Evolutionary conservation across 2,888 invertebrate species (phyloP).

Genomic region (Ormyrus nitidulus): DNA sequence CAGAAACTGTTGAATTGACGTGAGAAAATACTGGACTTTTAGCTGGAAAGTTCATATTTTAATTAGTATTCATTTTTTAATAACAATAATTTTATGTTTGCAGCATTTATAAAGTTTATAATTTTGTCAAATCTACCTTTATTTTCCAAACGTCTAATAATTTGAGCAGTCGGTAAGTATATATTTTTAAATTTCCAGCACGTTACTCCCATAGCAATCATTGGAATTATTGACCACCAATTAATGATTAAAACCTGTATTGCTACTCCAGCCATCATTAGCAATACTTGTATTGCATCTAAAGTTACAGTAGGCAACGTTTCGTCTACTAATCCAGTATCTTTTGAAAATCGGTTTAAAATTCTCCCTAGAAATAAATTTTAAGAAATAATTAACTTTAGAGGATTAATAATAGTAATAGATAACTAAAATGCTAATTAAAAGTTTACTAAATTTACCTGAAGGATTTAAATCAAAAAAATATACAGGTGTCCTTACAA

Average conservation of each 20-base stretch:
- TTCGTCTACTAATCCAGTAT: conserved; percentile 88
- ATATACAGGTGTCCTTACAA: conserved; percentile 85
- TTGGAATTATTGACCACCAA: conserved; percentile 82
- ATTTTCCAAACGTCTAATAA: conserved; percentile 82
- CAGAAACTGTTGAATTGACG: conserved; percentile 88
- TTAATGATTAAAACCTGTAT: conserved; percentile 84
- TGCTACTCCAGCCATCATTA: conserved; percentile 84
- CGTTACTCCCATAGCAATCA: conserved; percentile 79
- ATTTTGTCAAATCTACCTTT: conserved; percentile 69
- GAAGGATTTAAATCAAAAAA: conserved; percentile 92
- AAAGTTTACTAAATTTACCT: conserved; percentile 76
- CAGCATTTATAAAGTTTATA: not conserved
- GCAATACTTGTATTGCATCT: conserved; percentile 81
- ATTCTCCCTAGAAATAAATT: conserved; percentile 80
- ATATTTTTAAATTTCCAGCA: conserved; percentile 81
- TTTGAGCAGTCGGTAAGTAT: conserved; percentile 84
- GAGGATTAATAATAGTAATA: no score
- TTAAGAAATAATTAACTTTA: not conserved
- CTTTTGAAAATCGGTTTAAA: conserved; percentile 90
- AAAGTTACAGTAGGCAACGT: conserved; percentile 82
- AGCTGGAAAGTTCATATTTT: conserved; percentile 57
- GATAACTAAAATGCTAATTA: no score
- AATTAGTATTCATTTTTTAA: not conserved
- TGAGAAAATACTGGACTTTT: conserved; percentile 95
- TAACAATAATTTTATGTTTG: not conserved